phyloP scores from a whole-genome alignment of 2,888 invertebrate species.

The Nemapogon koenigi region DNA sequence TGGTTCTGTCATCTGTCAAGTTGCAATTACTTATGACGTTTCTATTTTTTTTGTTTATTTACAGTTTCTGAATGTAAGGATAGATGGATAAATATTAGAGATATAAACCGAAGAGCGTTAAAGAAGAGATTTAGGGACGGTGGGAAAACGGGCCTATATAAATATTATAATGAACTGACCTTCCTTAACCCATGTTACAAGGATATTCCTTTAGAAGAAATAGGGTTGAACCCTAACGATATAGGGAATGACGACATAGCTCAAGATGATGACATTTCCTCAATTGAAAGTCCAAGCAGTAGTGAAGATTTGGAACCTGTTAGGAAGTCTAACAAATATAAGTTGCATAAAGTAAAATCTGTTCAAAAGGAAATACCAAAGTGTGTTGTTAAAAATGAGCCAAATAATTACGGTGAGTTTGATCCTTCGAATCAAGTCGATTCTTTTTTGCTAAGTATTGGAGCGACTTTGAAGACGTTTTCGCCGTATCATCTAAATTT shows the following conservation, averaged over 20 bases:
- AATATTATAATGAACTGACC: conserved; percentile 38
- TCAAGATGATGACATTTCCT: too few species aligned
- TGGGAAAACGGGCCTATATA: conserved; percentile 28
- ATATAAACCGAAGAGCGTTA: conserved; percentile 44
- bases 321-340: conserved; percentile 7
- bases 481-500: conserved; percentile 50
- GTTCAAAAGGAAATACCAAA: conserved; percentile 12
- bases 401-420: conserved; percentile 24
- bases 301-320: too few species aligned
- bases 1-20: background rate
- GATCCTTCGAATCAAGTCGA: conserved; percentile 45
- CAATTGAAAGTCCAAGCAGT: too few species aligned
- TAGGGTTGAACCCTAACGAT: conserved; percentile 9
- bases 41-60: too few species aligned
- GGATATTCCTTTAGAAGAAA: conserved; percentile 22
- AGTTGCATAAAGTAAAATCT: conserved; percentile 10
- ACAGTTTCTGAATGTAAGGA: conserved; percentile 49
- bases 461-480: conserved; percentile 45
- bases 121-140: conserved; percentile 18
- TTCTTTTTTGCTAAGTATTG: conserved; percentile 45
- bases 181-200: conserved; percentile 45
- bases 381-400: too few species aligned
- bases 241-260: conserved; percentile 8
- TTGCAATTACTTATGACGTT: too few species aligned
- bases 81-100: conserved; percentile 53